Base-by-base conservation (phyloP, 2,797 vertebrate species). In the Valencia hispanica region DNA sequence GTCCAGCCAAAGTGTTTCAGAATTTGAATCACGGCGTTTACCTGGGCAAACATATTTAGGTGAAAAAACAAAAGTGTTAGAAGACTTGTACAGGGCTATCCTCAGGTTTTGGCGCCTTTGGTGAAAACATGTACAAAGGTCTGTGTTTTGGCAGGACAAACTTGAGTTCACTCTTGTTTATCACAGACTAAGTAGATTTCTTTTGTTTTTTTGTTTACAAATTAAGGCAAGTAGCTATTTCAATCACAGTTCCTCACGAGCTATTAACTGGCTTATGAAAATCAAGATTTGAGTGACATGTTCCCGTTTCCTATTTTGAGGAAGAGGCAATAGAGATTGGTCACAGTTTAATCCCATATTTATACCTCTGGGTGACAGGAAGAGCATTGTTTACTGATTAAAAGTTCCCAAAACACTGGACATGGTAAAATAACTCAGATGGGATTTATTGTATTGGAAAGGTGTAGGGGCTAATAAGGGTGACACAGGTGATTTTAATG, bases 1-100 rank as follows among this genome's bases (percentile, higher is more conserved):
- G 92, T 93, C 94, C 94, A 95, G 6, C 87, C 59, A 17, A 94
- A 95, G 68, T 73, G 87, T 66, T 88, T 91, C 1, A 95, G 79
- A 53, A 95, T 94, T 83, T 92, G 91, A 53, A 94, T 86, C 81
- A 94, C 93, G 1, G 88, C 88, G 17, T 11, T 72, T 5, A 91
- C 90, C 90, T 91, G 39, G 9, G 17, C 6, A 71, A 34, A 51
- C 4, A 22, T 32, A 1, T 22, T 39, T 18, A 50, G 6, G 3
- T 18, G 6, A 22, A 27, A 34, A 30, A 45, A 22, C 68, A 17
- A 79, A n/a, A 7, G 9, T 2, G 17, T 2, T 34, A 20, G 7
- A 32, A 50, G 30, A 25, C 18, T 61, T 5, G 27, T 14, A 50
- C 17, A 32, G 3, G 11, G 55, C 30, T 30, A n/a, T 27, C 27